These are phyloP conservation scores for Chelonoidis abingdonii DNA, from an alignment of 2,113 vertebrate species.

Conservation along the genomic window DNA sequence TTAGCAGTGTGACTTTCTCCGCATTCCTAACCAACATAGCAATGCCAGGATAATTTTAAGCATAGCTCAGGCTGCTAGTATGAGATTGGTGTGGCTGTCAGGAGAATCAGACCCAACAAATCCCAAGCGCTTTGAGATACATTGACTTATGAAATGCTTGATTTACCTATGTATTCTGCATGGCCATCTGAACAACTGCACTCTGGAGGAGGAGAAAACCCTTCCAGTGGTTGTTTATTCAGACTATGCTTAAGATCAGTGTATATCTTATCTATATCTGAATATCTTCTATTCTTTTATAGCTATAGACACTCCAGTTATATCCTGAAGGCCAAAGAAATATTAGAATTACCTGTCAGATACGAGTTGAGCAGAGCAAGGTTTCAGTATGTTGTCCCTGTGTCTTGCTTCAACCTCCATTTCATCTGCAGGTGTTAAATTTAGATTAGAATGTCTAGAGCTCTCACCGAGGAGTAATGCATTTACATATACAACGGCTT, in stretches of 20 bases:
- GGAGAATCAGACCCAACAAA: not conserved
- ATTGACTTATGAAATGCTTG: not conserved
- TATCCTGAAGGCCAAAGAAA: not conserved
- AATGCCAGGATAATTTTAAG: not conserved
- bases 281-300: constrained; percentile 8
- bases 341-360: not conserved
- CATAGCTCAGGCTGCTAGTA: not conserved
- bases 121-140: not conserved
- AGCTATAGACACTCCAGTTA: not conserved
- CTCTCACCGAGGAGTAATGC: not conserved
- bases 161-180: not conserved
- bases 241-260: not conserved
- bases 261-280: not conserved
- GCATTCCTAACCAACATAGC: not conserved
- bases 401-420: not conserved
- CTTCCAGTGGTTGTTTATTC: not conserved
- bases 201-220: not conserved
- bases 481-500: not conserved
- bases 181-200: not conserved
- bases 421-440: constrained; percentile 29
- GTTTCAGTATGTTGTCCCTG: not conserved
- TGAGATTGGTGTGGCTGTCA: not conserved
- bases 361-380: not conserved
- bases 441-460: not conserved
- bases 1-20: not conserved